These are phyloP conservation scores for Adelognathus sp. DNA, from an alignment of 2,888 invertebrate species.

Conservation along the genomic window DNA sequence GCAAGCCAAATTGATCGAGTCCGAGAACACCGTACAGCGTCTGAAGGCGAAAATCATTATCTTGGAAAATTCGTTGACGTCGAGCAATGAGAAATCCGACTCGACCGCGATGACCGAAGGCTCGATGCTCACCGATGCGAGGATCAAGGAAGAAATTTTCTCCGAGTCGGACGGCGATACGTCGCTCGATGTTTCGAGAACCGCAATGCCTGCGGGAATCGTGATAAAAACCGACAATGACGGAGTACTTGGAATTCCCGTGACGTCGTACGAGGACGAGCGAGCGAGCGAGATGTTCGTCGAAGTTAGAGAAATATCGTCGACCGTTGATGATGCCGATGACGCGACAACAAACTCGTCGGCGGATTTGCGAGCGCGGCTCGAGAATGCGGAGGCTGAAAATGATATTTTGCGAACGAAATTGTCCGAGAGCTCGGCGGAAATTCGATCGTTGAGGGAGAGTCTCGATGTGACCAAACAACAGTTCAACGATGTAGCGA, in stretches of 20 bases:
- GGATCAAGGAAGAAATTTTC: slow-evolving; percentile 47
- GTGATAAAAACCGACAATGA: slow-evolving; percentile 44
- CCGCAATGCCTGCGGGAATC: not conserved
- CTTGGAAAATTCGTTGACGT: slow-evolving; percentile 10
- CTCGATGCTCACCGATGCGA: not conserved
- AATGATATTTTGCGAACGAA: slow-evolving; percentile 64
- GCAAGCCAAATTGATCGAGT: slow-evolving; percentile 30
- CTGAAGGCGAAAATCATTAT: slow-evolving; percentile 11
- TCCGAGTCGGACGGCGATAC: slow-evolving; percentile 42
- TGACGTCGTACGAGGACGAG: slow-evolving; percentile 10
- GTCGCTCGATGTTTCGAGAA: slow-evolving; percentile 10
- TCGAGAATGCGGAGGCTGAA: slow-evolving; percentile 53
- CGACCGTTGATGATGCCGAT: not conserved
- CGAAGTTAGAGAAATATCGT: slow-evolving; percentile 36
- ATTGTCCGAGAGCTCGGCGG: slow-evolving; percentile 43
- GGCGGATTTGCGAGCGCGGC: slow-evolving; percentile 18
- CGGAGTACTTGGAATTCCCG: slow-evolving; percentile 26
- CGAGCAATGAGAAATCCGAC: not conserved
- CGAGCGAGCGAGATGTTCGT: slow-evolving; percentile 49
- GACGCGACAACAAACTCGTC: not conserved
- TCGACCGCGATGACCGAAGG: not conserved
- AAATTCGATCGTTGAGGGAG: slow-evolving; percentile 47
- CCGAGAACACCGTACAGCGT: slow-evolving; percentile 6
- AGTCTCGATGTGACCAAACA: slow-evolving; percentile 62
- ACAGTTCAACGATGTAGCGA: slow-evolving; percentile 60